These are phyloP conservation scores for Cirrhinus mrigala DNA, from an alignment of 2,797 vertebrate genomes.

Conservation along the genomic window DNA sequence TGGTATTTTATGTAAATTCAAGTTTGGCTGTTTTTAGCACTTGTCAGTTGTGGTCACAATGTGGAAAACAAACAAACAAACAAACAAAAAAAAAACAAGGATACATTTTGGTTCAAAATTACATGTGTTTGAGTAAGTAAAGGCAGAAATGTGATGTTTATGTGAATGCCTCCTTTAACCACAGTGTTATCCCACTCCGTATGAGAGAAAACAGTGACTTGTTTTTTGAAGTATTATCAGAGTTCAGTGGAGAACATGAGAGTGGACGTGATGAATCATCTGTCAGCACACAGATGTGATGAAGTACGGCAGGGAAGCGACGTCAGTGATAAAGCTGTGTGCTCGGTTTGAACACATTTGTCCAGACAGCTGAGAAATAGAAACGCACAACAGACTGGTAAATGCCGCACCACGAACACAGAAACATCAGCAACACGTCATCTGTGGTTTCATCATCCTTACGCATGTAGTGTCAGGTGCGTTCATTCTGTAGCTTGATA, in stretches of 20 bases:
- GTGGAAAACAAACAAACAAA: background rate
- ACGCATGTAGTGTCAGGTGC: background rate
- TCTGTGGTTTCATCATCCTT: conserved; percentile 29
- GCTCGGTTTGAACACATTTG: conserved; percentile 11
- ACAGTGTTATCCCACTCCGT: background rate
- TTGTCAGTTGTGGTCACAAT: background rate
- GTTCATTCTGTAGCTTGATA: conserved; percentile 13
- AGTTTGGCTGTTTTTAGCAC: background rate
- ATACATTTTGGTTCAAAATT: background rate
- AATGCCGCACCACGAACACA: background rate
- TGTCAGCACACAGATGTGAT: background rate
- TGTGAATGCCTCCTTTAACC: background rate
- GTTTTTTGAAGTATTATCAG: background rate
- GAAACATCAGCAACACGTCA: conserved; percentile 6
- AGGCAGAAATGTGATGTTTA: background rate
- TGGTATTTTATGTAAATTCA: background rate
- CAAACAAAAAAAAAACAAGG: background rate
- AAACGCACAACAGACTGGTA: conserved; percentile 1
- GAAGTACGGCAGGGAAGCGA: background rate
- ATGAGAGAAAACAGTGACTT: conserved; percentile 7
- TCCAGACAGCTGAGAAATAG: conserved; percentile 38
- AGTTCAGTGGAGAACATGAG: background rate
- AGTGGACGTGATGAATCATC: conserved; percentile 1
- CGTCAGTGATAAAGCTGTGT: background rate
- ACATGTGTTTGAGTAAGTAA: background rate